Percentiles rank a stretch among this genome's conserved stretches.
Evolutionary conservation across 2,797 vertebrate genomes (phyloP).

Genomic region (Myripristis jacobus): DNA sequence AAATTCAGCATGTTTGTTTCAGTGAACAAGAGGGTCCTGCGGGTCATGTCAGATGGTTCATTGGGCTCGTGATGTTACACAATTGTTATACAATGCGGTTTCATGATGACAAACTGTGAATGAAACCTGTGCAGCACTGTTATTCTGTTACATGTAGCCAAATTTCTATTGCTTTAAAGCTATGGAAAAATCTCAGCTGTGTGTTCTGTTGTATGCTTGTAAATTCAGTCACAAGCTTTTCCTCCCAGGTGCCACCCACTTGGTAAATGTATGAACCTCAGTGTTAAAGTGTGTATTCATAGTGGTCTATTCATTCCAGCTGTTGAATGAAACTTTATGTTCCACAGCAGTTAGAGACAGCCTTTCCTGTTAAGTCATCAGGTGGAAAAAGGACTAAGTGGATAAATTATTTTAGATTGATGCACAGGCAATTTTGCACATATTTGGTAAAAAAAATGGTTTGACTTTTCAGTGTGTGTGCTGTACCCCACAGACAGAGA

Average conservation of each 20-base stretch:
- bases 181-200: slow-evolving; percentile 25
- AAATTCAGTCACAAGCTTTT: slow-evolving; percentile 24
- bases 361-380: slow-evolving; percentile 60
- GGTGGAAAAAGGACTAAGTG: slow-evolving; percentile 48
- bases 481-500: neutral
- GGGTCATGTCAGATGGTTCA: slow-evolving; percentile 36
- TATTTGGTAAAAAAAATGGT: slow-evolving; percentile 4
- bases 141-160: slow-evolving; percentile 8
- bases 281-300: slow-evolving; percentile 36
- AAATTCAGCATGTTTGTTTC: slow-evolving; percentile 56
- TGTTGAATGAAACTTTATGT: slow-evolving; percentile 63
- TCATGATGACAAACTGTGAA: slow-evolving; percentile 25
- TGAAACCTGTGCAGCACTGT: neutral
- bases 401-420: slow-evolving; percentile 49
- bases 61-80: slow-evolving; percentile 12
- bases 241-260: slow-evolving; percentile 44
- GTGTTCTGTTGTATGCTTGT: slow-evolving; percentile 32
- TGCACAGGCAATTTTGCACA: slow-evolving; percentile 36
- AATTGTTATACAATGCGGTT: slow-evolving; percentile 30
- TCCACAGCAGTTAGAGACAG: slow-evolving; percentile 44
- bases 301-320: slow-evolving; percentile 68
- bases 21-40: slow-evolving; percentile 26
- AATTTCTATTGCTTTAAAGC: slow-evolving; percentile 5
- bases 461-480: neutral
- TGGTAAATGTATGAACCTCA: slow-evolving; percentile 31